A percentile compares a stretch with the other conserved stretches of the same genome.
Conservation (phyloP, 2,888 invertebrate genomes). For the Pandemis corylana region DNA sequence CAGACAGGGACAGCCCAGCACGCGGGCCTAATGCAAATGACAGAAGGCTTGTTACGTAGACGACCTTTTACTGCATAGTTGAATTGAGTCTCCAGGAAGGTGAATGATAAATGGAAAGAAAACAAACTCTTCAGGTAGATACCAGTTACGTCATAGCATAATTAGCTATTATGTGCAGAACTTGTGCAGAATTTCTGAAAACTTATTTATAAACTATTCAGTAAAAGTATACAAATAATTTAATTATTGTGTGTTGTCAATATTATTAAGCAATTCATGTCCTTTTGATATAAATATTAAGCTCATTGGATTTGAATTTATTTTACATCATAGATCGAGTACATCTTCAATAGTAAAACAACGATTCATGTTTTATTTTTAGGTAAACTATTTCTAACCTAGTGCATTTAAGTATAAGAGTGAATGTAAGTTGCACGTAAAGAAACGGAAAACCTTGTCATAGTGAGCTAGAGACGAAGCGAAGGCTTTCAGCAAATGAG, state of each 20-base stretch:
- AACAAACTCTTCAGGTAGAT: not conserved
- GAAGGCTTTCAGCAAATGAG: constrained; percentile 78
- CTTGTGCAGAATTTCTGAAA: not conserved
- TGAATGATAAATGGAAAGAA: not conserved
- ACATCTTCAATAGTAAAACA: not conserved
- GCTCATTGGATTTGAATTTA: not conserved
- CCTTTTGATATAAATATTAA: not conserved
- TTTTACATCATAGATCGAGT: not conserved
- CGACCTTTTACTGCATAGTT: constrained; percentile 26
- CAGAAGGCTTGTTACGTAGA: constrained; percentile 25
- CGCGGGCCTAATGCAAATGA: constrained; percentile 42
- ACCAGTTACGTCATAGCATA: not conserved
- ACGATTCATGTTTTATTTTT: not conserved
- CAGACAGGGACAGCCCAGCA: constrained; percentile 53
- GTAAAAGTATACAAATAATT: too few relatives aligned
- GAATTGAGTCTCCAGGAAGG: constrained; percentile 8
- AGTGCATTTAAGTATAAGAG: constrained; percentile 41
- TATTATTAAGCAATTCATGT: too few relatives aligned
- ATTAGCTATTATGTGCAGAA: not conserved
- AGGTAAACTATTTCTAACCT: not conserved
- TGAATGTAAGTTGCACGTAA: constrained; percentile 44
- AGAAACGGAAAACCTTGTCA: not conserved
- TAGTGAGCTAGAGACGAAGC: constrained; percentile 43
- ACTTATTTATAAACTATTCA: too few relatives aligned
- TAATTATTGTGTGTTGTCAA: too few relatives aligned